Conservation (phyloP, 2,797 vertebrate genomes). For the Acanthurus leucopareius region DNA sequence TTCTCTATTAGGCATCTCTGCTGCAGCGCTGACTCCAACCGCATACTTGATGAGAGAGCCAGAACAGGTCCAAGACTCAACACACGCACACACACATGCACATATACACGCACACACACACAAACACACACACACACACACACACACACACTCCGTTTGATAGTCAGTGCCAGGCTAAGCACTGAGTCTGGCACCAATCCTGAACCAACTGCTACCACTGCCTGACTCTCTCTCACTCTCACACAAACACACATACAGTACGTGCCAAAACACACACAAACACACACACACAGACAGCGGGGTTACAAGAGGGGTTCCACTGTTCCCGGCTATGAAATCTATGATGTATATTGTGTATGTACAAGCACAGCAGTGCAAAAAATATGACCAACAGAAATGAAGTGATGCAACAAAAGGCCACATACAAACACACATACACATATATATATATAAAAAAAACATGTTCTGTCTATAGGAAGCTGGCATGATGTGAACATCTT, state of each 20-base stretch:
- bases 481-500: not conserved
- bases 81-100: constrained; percentile 43
- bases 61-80: constrained; percentile 56
- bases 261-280: constrained; percentile 6
- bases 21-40: constrained; percentile 77
- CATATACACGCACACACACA: constrained; percentile 44
- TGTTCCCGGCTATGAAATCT: not conserved
- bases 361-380: not conserved
- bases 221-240: constrained; percentile 16
- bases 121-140: constrained; percentile 1
- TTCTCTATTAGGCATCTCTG: constrained; percentile 72
- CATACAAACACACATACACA: not conserved
- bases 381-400: not conserved
- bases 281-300: constrained; percentile 2
- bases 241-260: constrained; percentile 24
- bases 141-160: constrained; percentile 31
- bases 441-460: not conserved
- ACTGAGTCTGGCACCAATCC: constrained; percentile 64
- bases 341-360: too few species aligned
- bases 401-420: constrained; percentile 2
- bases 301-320: constrained; percentile 24
- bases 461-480: not conserved
- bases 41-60: constrained; percentile 78
- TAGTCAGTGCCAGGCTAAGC: constrained; percentile 60
- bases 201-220: constrained; percentile 39